These are phyloP conservation scores for Psilopsiagon aymara DNA, from an alignment of 2,113 vertebrate genomes.

Conservation along the genomic window DNA sequence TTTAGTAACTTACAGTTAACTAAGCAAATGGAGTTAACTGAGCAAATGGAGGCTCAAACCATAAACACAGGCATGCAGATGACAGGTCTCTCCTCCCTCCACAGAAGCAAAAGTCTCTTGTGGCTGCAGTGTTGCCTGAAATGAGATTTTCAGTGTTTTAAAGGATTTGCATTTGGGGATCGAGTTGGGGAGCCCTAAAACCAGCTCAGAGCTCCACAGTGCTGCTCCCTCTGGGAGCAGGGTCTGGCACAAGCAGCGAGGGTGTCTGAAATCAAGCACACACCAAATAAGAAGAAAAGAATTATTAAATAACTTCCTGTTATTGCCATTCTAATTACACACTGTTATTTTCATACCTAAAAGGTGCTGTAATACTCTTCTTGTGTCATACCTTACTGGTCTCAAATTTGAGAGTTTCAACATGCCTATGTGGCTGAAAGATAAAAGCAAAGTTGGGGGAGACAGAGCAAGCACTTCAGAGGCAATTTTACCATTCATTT, in stretches of 20 bases:
- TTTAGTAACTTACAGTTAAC: neutral
- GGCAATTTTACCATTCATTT: neutral
- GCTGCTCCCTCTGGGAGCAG: neutral
- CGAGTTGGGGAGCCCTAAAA: neutral
- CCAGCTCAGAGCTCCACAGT: neutral
- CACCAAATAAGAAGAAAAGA: neutral
- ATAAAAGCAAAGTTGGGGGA: neutral
- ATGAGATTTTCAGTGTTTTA: neutral
- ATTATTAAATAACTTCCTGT: constrained; percentile 21
- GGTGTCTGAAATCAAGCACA: neutral
- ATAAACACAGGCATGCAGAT: fast-evolving
- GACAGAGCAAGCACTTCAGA: neutral
- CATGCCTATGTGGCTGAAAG: neutral
- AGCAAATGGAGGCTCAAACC: neutral
- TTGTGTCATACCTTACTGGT: neutral
- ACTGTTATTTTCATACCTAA: neutral
- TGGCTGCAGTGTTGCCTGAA: neutral
- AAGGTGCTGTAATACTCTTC: neutral
- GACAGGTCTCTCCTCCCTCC: neutral
- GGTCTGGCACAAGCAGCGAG: fast-evolving
- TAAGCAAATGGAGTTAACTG: neutral
- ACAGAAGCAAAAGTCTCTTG: neutral
- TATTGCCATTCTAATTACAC: constrained; percentile 21
- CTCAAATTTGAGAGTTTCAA: neutral
- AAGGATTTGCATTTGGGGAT: neutral